A percentile compares a stretch with the other conserved stretches of the same genome.
phyloP scores from a whole-genome alignment of 2,888 invertebrate species.

The Coelinius sp. region DNA sequence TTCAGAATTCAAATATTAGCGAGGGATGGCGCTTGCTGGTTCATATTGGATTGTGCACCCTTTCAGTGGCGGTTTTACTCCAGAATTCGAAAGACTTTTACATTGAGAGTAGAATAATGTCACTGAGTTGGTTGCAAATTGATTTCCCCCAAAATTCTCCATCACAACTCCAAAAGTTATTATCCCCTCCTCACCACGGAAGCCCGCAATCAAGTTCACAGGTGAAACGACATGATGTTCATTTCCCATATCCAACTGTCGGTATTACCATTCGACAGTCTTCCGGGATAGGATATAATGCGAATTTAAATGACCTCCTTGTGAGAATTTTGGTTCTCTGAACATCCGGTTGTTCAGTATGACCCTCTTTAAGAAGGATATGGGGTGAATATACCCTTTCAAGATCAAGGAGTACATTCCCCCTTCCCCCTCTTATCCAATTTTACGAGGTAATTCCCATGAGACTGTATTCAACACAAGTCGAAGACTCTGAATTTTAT shows the following conservation, averaged over 20 bases:
- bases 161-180: neutral
- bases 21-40: constrained; percentile 34
- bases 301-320: constrained; percentile 27
- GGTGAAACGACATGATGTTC: constrained; percentile 20
- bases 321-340: constrained; percentile 4
- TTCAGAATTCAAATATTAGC: neutral
- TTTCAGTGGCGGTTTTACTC: neutral
- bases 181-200: neutral
- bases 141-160: neutral
- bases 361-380: neutral
- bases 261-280: constrained; percentile 31
- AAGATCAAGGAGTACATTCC: neutral
- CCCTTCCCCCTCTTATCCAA: neutral
- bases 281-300: constrained; percentile 17
- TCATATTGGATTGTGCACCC: neutral
- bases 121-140: too few species aligned
- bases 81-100: neutral
- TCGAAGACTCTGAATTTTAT: constrained; percentile 37
- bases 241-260: constrained; percentile 27
- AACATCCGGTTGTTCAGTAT: neutral
- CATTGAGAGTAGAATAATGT: too few species aligned
- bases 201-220: constrained; percentile 20
- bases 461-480: neutral
- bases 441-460: neutral
- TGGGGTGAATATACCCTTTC: constrained; percentile 1